phyloP scores from a whole-genome alignment of 1,140 invertebrate genomes.

The Drosophila ercepeae region DNA sequence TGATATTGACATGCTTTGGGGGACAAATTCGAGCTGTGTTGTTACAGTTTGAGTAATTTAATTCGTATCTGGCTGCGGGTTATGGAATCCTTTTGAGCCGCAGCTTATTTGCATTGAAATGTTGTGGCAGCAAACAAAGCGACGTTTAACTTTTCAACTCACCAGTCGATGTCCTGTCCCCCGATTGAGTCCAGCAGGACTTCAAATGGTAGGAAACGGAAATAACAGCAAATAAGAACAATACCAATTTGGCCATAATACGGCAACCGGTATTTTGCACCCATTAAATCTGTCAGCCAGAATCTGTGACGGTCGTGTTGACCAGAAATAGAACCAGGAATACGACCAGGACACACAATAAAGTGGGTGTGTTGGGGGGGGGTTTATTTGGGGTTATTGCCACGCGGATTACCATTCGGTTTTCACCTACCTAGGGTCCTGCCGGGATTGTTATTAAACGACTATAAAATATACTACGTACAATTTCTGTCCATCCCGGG shows the following conservation, averaged over 20 bases:
- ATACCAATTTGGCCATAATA: conserved; percentile 53
- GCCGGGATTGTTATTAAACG: conserved; percentile 32
- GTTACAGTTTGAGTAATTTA: background rate
- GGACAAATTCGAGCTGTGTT: background rate
- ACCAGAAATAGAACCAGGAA: background rate
- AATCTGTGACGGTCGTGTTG: conserved; percentile 5
- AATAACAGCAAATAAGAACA: conserved; percentile 12
- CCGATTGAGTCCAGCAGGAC: background rate
- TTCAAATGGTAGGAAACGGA: background rate
- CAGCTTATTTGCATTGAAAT: background rate
- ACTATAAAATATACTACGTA: conserved; percentile 22
- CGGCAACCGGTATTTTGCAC: conserved; percentile 57
- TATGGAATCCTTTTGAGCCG: background rate
- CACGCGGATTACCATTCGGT: conserved; percentile 24
- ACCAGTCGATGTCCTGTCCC: background rate
- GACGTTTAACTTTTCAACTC: background rate
- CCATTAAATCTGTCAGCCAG: conserved; percentile 67
- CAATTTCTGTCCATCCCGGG: background rate
- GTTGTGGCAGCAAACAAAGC: background rate
- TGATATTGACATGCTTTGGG: background rate
- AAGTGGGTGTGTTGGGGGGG: background rate
- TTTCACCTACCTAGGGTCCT: background rate
- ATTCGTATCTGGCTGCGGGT: background rate
- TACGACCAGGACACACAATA: background rate
- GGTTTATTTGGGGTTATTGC: conserved; percentile 5